These are phyloP conservation scores for Clarias laeviceps DNA, from an alignment of 2,797 vertebrate genomes.

Conservation along the genomic window DNA sequence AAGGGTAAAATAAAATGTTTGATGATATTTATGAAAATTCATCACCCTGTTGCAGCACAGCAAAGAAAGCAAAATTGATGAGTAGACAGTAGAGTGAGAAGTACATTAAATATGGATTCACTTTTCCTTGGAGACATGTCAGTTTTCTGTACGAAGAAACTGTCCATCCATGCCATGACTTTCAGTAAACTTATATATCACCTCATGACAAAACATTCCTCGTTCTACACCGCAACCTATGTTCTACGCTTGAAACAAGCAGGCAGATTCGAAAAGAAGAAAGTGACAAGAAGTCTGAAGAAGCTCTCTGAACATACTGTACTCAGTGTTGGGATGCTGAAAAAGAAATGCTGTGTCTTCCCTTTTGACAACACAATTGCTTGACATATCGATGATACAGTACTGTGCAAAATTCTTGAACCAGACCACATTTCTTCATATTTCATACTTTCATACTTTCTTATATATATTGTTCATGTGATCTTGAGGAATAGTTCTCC, in stretches of 20 bases:
- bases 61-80: slow-evolving; percentile 23
- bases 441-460: no score
- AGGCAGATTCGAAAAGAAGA: background rate
- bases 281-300: background rate
- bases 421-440: no score
- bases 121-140: background rate
- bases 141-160: slow-evolving; percentile 21
- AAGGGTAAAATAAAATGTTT: background rate
- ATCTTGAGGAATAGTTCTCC: no score
- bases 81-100: slow-evolving; percentile 1
- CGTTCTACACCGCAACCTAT: background rate
- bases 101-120: slow-evolving; percentile 23
- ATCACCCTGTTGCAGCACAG: slow-evolving; percentile 17
- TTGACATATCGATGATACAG: background rate
- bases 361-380: background rate
- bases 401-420: no score
- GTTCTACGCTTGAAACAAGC: background rate
- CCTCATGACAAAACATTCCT: background rate
- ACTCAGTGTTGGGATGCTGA: background rate
- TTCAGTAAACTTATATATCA: slow-evolving; percentile 15
- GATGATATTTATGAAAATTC: slow-evolving; percentile 8
- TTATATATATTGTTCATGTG: no score
- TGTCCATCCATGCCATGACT: slow-evolving; percentile 9
- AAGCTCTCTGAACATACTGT: background rate
- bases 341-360: background rate